Percentiles rank a stretch among this genome's conserved stretches.
phyloP scores from a whole-genome alignment of 2,113 vertebrate genomes.

The Pipra filicauda region DNA sequence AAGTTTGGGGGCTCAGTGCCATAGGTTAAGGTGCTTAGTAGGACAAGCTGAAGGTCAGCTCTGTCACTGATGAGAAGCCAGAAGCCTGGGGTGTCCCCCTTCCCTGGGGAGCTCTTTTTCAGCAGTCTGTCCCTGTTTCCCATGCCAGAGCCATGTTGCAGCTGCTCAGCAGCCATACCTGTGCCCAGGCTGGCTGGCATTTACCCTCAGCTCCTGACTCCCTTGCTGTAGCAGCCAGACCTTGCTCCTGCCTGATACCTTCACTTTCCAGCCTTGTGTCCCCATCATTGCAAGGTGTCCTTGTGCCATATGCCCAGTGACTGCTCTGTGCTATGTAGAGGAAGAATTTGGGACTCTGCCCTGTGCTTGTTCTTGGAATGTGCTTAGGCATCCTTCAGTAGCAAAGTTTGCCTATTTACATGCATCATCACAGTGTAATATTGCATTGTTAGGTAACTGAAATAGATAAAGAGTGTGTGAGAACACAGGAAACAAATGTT shows the following conservation, averaged over 20 bases:
- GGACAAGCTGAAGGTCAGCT: background rate
- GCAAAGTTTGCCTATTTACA: background rate
- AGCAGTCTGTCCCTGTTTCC: background rate
- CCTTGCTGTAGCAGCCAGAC: background rate
- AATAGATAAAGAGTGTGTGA: background rate
- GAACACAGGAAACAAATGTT: rapidly evolving
- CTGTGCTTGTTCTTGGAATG: background rate
- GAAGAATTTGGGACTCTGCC: background rate
- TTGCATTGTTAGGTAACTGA: background rate
- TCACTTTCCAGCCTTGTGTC: background rate
- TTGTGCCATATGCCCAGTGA: background rate
- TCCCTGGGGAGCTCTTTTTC: background rate
- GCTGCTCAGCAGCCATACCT: background rate
- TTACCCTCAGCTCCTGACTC: background rate
- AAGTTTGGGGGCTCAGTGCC: background rate
- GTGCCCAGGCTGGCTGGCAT: background rate
- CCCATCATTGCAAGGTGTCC: background rate
- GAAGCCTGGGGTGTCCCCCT: background rate
- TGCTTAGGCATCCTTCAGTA: background rate
- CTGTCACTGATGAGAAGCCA: background rate
- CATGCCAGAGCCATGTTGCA: background rate
- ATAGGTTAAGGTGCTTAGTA: background rate
- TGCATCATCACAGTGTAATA: background rate
- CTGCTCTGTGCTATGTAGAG: background rate
- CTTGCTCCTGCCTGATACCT: background rate